Conservation (phyloP, 2,888 invertebrate species). For the Agriopis leucophaearia region DNA sequence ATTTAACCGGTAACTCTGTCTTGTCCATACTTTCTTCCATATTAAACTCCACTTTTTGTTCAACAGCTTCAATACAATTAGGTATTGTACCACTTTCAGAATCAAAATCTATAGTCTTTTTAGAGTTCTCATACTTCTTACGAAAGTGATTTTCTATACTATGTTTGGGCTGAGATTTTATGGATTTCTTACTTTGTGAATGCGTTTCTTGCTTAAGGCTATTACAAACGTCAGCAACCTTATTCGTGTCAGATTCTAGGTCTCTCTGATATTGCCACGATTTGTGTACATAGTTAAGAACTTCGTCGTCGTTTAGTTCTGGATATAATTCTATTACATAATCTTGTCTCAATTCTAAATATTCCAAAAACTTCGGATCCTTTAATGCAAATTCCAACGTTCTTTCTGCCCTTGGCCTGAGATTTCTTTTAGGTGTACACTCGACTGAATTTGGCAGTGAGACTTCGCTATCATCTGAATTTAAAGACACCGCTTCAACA, state of each 20-base stretch:
- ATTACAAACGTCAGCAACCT: constrained; percentile 57
- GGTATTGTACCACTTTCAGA: constrained; percentile 5
- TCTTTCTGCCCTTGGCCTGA: constrained; percentile 47
- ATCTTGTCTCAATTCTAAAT: constrained; percentile 78
- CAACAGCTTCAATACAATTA: constrained; percentile 10
- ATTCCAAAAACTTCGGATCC: constrained; percentile 78
- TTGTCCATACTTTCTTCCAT: constrained; percentile 3
- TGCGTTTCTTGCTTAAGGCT: constrained; percentile 42
- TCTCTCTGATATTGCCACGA: constrained; percentile 79
- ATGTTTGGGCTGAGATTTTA: constrained; percentile 43
- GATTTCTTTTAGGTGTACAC: constrained; percentile 51
- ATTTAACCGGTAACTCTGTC: neutral
- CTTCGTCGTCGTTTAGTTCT: constrained; percentile 73
- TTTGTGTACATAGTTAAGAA: constrained; percentile 77
- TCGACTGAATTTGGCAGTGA: constrained; percentile 42
- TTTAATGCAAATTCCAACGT: constrained; percentile 50
- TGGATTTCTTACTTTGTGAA: constrained; percentile 32
- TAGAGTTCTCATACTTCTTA: constrained; percentile 31
- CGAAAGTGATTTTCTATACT: constrained; percentile 36
- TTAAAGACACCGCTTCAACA: constrained; percentile 51
- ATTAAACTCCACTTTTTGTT: neutral
- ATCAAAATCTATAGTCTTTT: constrained; percentile 21
- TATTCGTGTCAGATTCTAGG: constrained; percentile 65
- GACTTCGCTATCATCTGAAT: constrained; percentile 58
- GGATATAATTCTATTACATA: constrained; percentile 80